phyloP scores from a whole-genome alignment of 2,888 invertebrate species.

The Ramazzottius varieornatus region DNA sequence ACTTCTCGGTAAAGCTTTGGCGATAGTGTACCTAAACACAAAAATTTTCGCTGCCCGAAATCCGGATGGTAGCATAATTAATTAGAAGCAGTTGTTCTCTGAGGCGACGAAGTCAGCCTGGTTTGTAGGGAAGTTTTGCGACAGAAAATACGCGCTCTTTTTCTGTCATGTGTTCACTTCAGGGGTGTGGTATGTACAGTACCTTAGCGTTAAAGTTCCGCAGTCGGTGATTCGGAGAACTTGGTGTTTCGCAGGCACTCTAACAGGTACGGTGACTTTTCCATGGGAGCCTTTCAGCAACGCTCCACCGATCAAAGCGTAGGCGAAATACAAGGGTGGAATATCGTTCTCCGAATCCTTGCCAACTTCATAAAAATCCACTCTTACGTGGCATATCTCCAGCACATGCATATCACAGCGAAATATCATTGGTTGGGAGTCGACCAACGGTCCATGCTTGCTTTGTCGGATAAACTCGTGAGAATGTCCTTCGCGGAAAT shows the following conservation, averaged over 20 bases:
- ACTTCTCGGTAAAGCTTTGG: not conserved
- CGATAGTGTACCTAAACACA: not conserved
- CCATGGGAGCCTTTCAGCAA: not conserved
- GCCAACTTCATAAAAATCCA: not conserved
- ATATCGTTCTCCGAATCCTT: not conserved
- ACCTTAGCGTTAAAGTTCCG: not conserved
- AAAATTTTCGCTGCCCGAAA: too few species aligned
- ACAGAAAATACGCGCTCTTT: too few species aligned
- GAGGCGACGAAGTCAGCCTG: too few species aligned
- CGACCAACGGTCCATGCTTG: not conserved
- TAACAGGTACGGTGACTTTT: not conserved
- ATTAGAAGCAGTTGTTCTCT: too few species aligned
- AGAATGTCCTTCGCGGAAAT: not conserved
- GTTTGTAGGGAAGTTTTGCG: too few species aligned
- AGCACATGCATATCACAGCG: not conserved
- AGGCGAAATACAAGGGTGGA: not conserved
- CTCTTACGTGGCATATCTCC: not conserved
- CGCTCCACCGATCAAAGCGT: not conserved
- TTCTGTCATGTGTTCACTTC: too few species aligned
- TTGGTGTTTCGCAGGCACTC: not conserved
- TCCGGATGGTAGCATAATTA: too few species aligned
- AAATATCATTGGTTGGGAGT: not conserved
- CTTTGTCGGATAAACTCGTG: not conserved
- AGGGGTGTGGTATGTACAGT: too few species aligned
- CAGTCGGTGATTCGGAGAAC: not conserved